Percentiles rank a stretch among this genome's conserved stretches.
phyloP scores from a whole-genome alignment of 37 sponge, comb jelly and placozoan genomes.

The Ianthella basta region DNA sequence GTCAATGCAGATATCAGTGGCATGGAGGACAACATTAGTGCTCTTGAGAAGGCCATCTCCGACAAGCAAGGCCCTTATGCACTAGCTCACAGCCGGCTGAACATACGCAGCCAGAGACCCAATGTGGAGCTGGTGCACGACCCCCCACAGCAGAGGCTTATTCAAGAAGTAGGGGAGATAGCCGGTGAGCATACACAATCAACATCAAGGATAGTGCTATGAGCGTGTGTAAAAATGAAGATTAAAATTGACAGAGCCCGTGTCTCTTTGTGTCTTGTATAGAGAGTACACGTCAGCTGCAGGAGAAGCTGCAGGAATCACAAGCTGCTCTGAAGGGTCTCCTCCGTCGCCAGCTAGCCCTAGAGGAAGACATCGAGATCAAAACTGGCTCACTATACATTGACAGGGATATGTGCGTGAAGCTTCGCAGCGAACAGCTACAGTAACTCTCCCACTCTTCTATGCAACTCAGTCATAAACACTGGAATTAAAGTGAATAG shows the following conservation, averaged over 20 bases:
- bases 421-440: slow-evolving; percentile 59
- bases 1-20: slow-evolving; percentile 61
- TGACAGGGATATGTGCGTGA: slow-evolving; percentile 84
- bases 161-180: slow-evolving; percentile 83
- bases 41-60: slow-evolving; percentile 63
- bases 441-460: background rate
- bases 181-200: background rate
- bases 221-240: background rate
- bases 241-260: background rate
- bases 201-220: background rate
- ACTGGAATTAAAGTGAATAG: no score
- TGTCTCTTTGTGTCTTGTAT: background rate
- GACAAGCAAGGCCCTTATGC: slow-evolving; percentile 75
- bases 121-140: slow-evolving; percentile 91
- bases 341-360: slow-evolving; percentile 70
- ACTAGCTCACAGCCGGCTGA: slow-evolving; percentile 87
- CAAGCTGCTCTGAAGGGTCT: slow-evolving; percentile 79
- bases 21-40: slow-evolving; percentile 79
- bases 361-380: slow-evolving; percentile 90
- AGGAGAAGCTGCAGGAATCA: slow-evolving; percentile 60
- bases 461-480: no score
- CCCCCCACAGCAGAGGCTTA: slow-evolving; percentile 88
- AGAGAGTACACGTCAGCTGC: slow-evolving; percentile 58
- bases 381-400: slow-evolving; percentile 87
- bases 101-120: slow-evolving; percentile 71